phyloP scores from a whole-genome alignment of 2,888 invertebrate genomes.

The Urechis unicinctus region DNA sequence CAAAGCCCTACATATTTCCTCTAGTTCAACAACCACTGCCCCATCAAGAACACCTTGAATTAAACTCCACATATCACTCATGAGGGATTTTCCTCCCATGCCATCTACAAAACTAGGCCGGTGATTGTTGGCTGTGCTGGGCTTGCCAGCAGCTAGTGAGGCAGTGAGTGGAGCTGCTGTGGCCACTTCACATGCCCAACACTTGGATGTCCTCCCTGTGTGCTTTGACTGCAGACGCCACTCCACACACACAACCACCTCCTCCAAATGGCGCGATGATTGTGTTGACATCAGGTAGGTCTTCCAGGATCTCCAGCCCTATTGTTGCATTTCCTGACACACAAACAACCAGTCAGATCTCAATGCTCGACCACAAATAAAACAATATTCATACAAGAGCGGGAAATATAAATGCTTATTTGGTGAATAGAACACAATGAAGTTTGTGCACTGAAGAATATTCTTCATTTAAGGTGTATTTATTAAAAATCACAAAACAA shows the following conservation, averaged over 20 bases:
- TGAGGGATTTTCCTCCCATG: constrained; percentile 35
- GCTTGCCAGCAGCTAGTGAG: constrained; percentile 28
- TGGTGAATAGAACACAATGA: too few relatives aligned
- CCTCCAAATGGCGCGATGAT: constrained; percentile 43
- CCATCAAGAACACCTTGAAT: constrained; percentile 29
- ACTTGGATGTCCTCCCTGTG: constrained; percentile 30
- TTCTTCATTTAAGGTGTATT: too few relatives aligned
- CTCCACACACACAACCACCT: constrained; percentile 38
- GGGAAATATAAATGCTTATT: too few relatives aligned
- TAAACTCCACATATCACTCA: constrained; percentile 39
- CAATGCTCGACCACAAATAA: too few relatives aligned
- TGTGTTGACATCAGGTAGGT: constrained; percentile 39
- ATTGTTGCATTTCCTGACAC: constrained; percentile 44
- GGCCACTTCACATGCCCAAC: constrained; percentile 38
- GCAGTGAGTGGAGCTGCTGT: constrained; percentile 33
- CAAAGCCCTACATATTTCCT: constrained; percentile 34
- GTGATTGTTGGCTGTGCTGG: constrained; percentile 24
- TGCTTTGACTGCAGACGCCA: constrained; percentile 35
- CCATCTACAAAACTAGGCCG: constrained; percentile 41
- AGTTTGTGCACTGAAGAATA: too few relatives aligned
- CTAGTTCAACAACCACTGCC: constrained; percentile 31
- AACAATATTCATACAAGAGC: neutral
- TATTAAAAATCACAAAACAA: too few relatives aligned
- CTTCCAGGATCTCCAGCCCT: constrained; percentile 41
- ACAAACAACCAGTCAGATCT: neutral